phyloP scores from a whole-genome alignment of 2,113 vertebrate species.

The Typhlomys cinereus region DNA sequence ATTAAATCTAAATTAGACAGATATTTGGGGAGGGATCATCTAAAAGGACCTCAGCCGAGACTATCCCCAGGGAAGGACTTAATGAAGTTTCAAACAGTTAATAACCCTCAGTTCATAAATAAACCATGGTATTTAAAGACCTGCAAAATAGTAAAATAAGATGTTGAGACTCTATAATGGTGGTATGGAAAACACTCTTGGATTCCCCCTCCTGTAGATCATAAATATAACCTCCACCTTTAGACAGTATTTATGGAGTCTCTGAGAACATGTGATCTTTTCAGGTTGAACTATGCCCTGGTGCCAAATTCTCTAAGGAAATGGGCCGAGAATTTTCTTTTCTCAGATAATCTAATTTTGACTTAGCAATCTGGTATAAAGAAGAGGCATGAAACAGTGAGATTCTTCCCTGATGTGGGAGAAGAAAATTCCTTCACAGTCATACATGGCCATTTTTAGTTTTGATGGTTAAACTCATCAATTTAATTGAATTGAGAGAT shows the following conservation, averaged over 20 bases:
- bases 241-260: neutral
- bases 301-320: neutral
- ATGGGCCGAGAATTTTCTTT: neutral
- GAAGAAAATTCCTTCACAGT: neutral
- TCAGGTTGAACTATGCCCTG: neutral
- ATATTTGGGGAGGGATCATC: slow-evolving; percentile 78
- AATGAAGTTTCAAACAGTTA: slow-evolving; percentile 82
- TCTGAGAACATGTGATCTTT: neutral
- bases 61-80: slow-evolving; percentile 80
- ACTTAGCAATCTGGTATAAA: neutral
- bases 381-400: neutral
- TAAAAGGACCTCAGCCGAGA: slow-evolving; percentile 71
- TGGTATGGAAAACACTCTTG: neutral
- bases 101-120: slow-evolving; percentile 80
- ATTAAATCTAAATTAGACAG: slow-evolving; percentile 82
- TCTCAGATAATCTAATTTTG: neutral
- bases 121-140: slow-evolving; percentile 79
- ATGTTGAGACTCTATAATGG: slow-evolving; percentile 35
- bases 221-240: neutral
- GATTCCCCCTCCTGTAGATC: neutral
- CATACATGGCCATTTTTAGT: neutral
- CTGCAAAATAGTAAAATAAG: slow-evolving; percentile 70
- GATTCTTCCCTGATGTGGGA: neutral
- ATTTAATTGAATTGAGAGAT: neutral
- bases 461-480: neutral